Percentiles rank a stretch among this genome's conserved stretches.
Evolutionary conservation across 2,113 vertebrate species (phyloP).

Genomic region (Dinomys branickii): DNA sequence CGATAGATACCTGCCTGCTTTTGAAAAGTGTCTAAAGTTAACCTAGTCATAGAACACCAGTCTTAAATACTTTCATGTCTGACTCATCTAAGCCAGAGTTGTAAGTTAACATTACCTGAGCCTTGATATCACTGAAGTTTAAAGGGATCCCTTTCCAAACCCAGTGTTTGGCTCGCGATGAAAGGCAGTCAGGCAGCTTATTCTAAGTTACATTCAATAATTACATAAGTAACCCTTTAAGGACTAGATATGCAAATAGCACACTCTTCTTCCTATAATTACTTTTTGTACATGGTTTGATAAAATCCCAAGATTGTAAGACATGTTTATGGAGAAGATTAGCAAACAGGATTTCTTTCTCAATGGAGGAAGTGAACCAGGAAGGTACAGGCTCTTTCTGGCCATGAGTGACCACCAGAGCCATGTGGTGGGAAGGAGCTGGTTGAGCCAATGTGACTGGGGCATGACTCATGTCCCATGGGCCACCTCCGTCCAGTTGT

Average conservation of each 20-base stretch:
- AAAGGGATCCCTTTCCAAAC: constrained; percentile 90
- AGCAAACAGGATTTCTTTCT: constrained; percentile 49
- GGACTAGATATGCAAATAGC: constrained; percentile 88
- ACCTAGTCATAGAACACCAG: constrained; percentile 80
- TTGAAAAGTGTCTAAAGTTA: constrained; percentile 76
- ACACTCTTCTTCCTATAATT: constrained; percentile 68
- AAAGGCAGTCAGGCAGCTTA: constrained; percentile 87
- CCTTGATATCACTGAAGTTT: constrained; percentile 87
- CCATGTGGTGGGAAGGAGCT: accelerated
- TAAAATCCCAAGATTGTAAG: constrained; percentile 68
- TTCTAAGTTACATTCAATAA: constrained; percentile 87
- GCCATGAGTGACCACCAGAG: neutral
- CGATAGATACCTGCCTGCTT: constrained; percentile 65
- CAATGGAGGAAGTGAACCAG: neutral
- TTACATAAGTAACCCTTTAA: constrained; percentile 88
- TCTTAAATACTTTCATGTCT: constrained; percentile 87
- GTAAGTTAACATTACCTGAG: constrained; percentile 83
- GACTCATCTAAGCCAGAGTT: constrained; percentile 85
- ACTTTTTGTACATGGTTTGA: constrained; percentile 62
- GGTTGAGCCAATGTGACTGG: accelerated
- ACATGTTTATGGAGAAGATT: constrained; percentile 73
- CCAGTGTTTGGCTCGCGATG: constrained; percentile 87
- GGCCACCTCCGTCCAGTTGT: neutral
- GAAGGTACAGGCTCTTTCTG: neutral
- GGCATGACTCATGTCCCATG: accelerated